Evolutionary conservation across 2,113 vertebrate species (phyloP), one percentile per base, ranked within the genome.

Genomic region (Dryoscopus gambensis): DNA sequence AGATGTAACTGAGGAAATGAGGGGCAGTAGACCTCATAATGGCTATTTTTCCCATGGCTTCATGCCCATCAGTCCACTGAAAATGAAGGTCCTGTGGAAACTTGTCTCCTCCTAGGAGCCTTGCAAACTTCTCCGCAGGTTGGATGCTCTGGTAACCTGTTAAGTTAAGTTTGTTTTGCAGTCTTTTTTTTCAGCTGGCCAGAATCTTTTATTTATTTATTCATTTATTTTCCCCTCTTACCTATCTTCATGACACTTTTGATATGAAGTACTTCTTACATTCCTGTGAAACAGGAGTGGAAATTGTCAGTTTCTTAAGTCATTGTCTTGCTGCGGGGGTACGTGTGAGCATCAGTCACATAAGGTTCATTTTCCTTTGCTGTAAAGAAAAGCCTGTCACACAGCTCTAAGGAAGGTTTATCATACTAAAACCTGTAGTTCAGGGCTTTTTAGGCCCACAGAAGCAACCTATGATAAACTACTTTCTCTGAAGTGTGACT

Each of bases 191-290:
- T 67, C 17, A 63, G 25, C 20, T 62, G 50, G 27, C 6, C 8
- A 8, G 49, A 40, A 2, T 21, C 0, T 30, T 82, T 25, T 22
- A 16, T 47, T 49, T 42, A 40, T 60, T 46, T 25, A 22, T 75
- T 67, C 0, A 46, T 40, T 39, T 31, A 27, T 30, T 24, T 13
- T 3, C 7, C 5, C 7, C 6, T 31, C 9, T 42, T 69, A 18
- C 18, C 44, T 4, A 0, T 8, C 24, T 33, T 87, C 47, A 17
- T 0, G 0, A 33, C 13, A 19, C 8, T 59, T 67, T 18, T 64
- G 30, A 6, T 55, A 33, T 30, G 11, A 82, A 60, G 6, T 79
- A 24, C 18, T 33, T 81, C 27, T 10, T 42, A 4, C 11, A 50
- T 73, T 44, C 24, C 19, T 68, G 13, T 37, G 53, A 63, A 95